Conservation (phyloP, 2,113 vertebrate genomes). For the Eurystomus gularis region DNA sequence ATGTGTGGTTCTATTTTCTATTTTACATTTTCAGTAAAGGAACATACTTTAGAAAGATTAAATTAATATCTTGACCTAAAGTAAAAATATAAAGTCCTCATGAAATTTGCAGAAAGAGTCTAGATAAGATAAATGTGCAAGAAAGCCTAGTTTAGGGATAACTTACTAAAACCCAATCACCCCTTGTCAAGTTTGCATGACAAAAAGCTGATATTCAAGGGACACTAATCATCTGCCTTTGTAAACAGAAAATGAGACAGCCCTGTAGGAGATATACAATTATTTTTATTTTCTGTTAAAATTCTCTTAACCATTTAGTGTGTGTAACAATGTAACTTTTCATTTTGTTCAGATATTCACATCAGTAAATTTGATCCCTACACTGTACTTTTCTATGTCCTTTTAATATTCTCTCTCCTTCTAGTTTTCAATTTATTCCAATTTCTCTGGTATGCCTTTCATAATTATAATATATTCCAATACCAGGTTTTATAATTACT, state of each 20-base stretch:
- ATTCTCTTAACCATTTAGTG: not conserved
- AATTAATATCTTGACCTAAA: not conserved
- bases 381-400: not conserved
- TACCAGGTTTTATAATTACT: constrained; percentile 41
- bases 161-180: not conserved
- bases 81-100: not conserved
- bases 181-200: not conserved
- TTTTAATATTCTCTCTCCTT: constrained; percentile 33
- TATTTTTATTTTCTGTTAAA: not conserved
- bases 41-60: not conserved
- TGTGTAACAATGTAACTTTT: not conserved
- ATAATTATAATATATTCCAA: constrained; percentile 16
- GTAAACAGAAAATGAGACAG: not conserved
- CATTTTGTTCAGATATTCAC: constrained; percentile 11
- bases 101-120: not conserved
- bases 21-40: not conserved
- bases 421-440: constrained; percentile 35
- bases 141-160: not conserved
- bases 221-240: not conserved
- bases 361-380: constrained; percentile 12
- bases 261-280: not conserved
- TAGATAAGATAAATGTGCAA: not conserved
- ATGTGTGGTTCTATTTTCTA: not conserved
- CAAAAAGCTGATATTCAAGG: not conserved
- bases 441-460: constrained; percentile 18